Evolutionary conservation across 2,888 invertebrate genomes (phyloP), one percentile per base, ranked within the genome.

Genomic region (Ochropleura leucogaster): DNA sequence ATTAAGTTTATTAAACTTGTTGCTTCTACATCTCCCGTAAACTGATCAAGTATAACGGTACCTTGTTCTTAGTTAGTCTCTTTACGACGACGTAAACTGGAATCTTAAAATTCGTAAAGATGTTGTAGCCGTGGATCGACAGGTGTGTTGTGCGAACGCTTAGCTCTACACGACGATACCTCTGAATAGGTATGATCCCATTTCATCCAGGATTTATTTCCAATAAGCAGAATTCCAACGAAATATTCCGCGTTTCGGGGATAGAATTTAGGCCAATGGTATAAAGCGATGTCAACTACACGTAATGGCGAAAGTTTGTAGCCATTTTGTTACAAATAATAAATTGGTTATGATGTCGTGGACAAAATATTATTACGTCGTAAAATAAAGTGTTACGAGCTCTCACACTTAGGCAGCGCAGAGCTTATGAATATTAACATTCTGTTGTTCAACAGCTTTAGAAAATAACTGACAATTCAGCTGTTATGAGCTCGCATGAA

Each of bases 121-220:
- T 62, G 62, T 30, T 63, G 57, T 60, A 46, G 42, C 40, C 53
- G 6, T 30, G 53, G 53, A 72, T 59, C 67, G 73, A 72, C 60
- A 65, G 70, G 69, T 79, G 65, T 75, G 74, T 83, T 68, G 42
- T 71, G 49, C 62, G 69, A 79, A 69, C 75, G 77, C 71, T 82
- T 85, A 79, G 72, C 62, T 77, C 71, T 78, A 73, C 64, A 66
- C 73, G 62, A 85, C 82, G 86, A 84, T 85, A 87, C 85, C 86
- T 87, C 80, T 84, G 87, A 90, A 91, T 90, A 91, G 91, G 90
- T 91, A 91, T 91, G 92, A 94, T 93, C 93, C 92, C 88, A 92
- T 93, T 94, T 93, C 91, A 94, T 93, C 92, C 93, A 88, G 92
- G 93, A 93, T 94, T 93, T 93, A 94, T 93, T 92, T 93, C 92